A percentile compares a stretch with the other conserved stretches of the same genome.
phyloP scores from a whole-genome alignment of 2,113 vertebrate species.

The Hemicordylus capensis region DNA sequence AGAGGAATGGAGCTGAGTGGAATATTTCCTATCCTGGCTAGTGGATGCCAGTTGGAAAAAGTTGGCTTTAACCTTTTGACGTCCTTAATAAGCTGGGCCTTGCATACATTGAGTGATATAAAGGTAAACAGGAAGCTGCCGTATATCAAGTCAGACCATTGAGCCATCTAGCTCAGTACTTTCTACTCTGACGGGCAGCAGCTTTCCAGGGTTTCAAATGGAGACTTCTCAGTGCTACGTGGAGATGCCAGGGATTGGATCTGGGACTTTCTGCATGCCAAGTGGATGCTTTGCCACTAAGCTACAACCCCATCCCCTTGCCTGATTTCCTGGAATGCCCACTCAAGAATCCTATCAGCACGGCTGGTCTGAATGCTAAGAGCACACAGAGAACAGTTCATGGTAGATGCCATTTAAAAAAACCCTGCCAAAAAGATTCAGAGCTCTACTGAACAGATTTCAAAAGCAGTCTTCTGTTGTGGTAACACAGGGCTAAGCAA shows the following conservation, averaged over 20 bases:
- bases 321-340: background rate
- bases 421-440: background rate
- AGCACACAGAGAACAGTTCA: background rate
- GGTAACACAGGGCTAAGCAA: background rate
- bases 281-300: too few relatives aligned
- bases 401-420: background rate
- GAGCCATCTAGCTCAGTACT: too few relatives aligned
- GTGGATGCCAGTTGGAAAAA: background rate
- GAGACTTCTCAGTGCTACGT: too few relatives aligned
- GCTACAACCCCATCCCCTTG: too few relatives aligned
- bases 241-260: too few relatives aligned
- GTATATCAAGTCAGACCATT: too few relatives aligned
- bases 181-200: too few relatives aligned
- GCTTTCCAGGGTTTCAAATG: too few relatives aligned
- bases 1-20: background rate
- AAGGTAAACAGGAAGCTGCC: too few relatives aligned
- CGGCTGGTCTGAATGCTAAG: background rate
- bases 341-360: background rate
- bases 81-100: background rate
- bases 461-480: background rate
- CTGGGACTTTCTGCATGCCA: too few relatives aligned
- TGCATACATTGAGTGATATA: background rate
- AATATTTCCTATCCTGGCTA: background rate
- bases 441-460: background rate
- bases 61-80: background rate